Base-by-base conservation (phyloP, 2,113 vertebrate species). In the Rhinogobius similis region DNA sequence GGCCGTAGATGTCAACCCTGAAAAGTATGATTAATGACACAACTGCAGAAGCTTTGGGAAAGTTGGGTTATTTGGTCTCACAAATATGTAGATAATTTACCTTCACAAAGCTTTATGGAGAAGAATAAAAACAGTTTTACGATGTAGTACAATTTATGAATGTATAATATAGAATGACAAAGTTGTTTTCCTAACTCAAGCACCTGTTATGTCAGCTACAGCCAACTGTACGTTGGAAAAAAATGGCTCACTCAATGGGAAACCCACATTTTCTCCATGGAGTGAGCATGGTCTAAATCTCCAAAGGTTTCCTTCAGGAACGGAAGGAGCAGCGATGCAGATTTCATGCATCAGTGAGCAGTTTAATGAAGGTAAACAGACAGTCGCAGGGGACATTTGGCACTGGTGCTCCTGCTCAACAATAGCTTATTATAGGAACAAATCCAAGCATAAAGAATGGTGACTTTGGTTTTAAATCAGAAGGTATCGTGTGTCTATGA, bases 41-140 rank as follows among this genome's bases (percentile, higher is more conserved):
- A 70, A 0, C 21, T 20, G 26, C 29, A 44, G 7, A n/a, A 0
- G 65, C 26, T 75, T 24, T 70, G 32, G 72, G 68, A 63, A 84
- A 86, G 79, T 64, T 39, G 52, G 3, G 20, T 59, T 7, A 12
- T 52, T 67, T 46, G 27, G 20, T 68, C 75, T 67, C 75, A 73
- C n/a, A 21, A 26, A 41, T 62, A 50, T 43, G 41, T n/a, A 23
- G n/a, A 52, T 55, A 53, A 48, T 55, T 32, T 26, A 50, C 39
- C 83, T 81, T 79, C 48, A 64, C 29, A 21, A 7, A 23, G n/a
- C 11, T 52, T n/a, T 52, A 8, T 23, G n/a, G 21, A 9, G n/a
- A 14, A 41, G 12, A 41, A 41, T 9, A 41, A 2, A 2, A 41
- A 41, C 39, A 41, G 39, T 41, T 4, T 41, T 41, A 41, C 11